These are phyloP conservation scores for Neodiprion pinetum DNA, from an alignment of 1,140 invertebrate species.

Conservation along the genomic window DNA sequence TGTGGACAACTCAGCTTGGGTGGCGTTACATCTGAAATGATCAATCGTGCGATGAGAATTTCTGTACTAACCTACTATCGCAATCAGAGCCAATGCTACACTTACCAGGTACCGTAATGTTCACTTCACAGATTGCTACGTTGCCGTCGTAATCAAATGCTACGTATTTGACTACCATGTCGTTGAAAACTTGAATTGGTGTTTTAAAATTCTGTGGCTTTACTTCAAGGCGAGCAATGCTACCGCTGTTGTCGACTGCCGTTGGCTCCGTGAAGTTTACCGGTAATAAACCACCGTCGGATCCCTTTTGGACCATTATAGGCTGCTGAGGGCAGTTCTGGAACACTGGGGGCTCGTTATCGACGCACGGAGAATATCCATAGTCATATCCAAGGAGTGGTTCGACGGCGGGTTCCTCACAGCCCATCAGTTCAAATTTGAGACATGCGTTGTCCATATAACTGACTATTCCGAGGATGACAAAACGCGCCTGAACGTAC, in stretches of 20 bases:
- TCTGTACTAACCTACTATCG: slow-evolving; percentile 9
- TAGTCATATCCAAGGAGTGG: slow-evolving; percentile 92
- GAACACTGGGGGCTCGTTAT: slow-evolving; percentile 95
- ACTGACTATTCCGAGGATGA: slow-evolving; percentile 92
- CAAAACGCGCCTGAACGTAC: slow-evolving; percentile 90
- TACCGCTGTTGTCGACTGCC: slow-evolving; percentile 93
- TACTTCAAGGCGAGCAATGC: slow-evolving; percentile 89
- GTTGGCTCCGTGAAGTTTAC: slow-evolving; percentile 93
- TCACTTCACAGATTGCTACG: slow-evolving; percentile 95
- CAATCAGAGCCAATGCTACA: slow-evolving; percentile 8
- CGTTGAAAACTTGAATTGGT: slow-evolving; percentile 87
- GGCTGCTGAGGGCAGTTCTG: slow-evolving; percentile 94
- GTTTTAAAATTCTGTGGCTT: slow-evolving; percentile 91
- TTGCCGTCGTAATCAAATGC: slow-evolving; percentile 97
- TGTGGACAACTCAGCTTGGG: slow-evolving; percentile 94
- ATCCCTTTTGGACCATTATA: slow-evolving; percentile 86
- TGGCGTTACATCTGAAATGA: slow-evolving; percentile 82
- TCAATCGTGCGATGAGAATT: background rate
- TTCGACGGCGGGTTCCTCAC: slow-evolving; percentile 81
- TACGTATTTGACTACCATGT: slow-evolving; percentile 92
- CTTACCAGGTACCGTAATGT: slow-evolving; percentile 86
- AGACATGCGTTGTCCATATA: slow-evolving; percentile 97
- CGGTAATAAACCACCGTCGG: slow-evolving; percentile 84
- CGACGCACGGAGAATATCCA: slow-evolving; percentile 92
- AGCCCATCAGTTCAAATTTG: slow-evolving; percentile 96